Evolutionary conservation across 2,113 vertebrate species (phyloP).

Genomic region (Alligator sinensis): DNA sequence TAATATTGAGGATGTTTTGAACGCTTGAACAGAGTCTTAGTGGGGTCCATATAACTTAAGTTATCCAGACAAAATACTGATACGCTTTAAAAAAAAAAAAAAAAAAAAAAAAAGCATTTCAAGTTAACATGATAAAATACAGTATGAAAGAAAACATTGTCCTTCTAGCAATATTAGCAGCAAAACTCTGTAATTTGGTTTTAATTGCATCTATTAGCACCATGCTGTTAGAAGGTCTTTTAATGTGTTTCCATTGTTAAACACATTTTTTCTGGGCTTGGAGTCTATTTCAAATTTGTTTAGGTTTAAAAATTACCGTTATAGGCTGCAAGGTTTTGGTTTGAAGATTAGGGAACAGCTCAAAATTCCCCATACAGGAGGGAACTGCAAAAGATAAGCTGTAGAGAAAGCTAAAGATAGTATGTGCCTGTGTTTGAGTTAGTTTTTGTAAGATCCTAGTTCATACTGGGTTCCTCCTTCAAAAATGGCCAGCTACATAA

Average conservation of each 20-base stretch:
- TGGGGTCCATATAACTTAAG: not conserved
- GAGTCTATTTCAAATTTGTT: not conserved
- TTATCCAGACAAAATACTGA: not conserved
- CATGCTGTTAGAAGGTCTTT: not conserved
- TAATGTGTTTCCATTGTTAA: conserved; percentile 51
- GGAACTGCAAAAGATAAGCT: not conserved
- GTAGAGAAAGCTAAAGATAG: not conserved
- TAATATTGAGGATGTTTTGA: not conserved
- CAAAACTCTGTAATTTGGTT: conserved; percentile 32
- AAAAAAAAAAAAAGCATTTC: not conserved
- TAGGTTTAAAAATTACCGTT: conserved; percentile 30
- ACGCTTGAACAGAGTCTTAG: not conserved
- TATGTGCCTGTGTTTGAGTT: not conserved
- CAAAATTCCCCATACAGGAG: not conserved
- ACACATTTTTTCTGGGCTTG: conserved; percentile 45
- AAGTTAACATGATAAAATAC: not conserved
- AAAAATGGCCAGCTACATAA: not conserved
- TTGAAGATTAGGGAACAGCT: not conserved
- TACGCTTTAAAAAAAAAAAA: not conserved
- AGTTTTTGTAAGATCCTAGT: not conserved
- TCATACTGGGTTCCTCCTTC: not conserved
- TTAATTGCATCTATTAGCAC: conserved; percentile 51
- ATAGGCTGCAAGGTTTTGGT: not conserved
- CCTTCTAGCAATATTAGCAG: conserved; percentile 1
- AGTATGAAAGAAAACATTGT: conserved; percentile 47